Conservation (phyloP, 2,797 vertebrate genomes). For the Adrianichthys oophorus region DNA sequence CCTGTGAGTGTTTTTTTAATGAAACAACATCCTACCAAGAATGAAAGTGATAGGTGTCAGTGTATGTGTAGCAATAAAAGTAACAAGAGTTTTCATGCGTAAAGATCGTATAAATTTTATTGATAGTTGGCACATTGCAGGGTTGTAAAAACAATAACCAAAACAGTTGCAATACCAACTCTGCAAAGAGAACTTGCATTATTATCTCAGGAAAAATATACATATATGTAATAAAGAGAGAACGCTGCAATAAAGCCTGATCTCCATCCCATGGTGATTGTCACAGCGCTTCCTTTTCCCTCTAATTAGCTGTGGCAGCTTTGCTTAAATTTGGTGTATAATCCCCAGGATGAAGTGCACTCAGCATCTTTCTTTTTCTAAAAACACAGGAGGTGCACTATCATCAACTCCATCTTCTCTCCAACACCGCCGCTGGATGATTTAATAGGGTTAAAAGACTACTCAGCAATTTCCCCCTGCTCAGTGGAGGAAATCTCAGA, state of each 20-base stretch:
- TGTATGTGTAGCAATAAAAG: slow-evolving; percentile 56
- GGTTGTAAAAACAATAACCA: slow-evolving; percentile 51
- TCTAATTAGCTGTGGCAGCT: slow-evolving; percentile 72
- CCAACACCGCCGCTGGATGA: slow-evolving; percentile 74
- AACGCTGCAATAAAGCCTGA: slow-evolving; percentile 34
- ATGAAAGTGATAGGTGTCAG: slow-evolving; percentile 58
- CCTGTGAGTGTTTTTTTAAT: slow-evolving; percentile 64
- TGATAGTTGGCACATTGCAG: slow-evolving; percentile 40
- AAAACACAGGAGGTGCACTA: slow-evolving; percentile 73
- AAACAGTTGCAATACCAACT: slow-evolving; percentile 45
- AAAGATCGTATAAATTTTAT: slow-evolving; percentile 52
- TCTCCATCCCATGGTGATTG: slow-evolving; percentile 68
- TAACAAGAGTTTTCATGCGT: slow-evolving; percentile 36
- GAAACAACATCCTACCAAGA: slow-evolving; percentile 53
- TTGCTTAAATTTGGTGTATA: slow-evolving; percentile 68
- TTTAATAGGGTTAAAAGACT: slow-evolving; percentile 85
- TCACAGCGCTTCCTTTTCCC: slow-evolving; percentile 55
- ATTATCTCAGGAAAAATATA: slow-evolving; percentile 12
- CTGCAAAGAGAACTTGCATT: slow-evolving; percentile 49
- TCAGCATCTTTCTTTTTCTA: slow-evolving; percentile 76
- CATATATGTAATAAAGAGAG: slow-evolving; percentile 35
- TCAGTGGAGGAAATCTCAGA: slow-evolving; percentile 70
- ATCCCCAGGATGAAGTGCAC: slow-evolving; percentile 73
- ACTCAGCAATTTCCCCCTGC: slow-evolving; percentile 82
- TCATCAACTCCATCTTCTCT: slow-evolving; percentile 75